Percentiles rank a stretch among this genome's conserved stretches.
phyloP scores from a whole-genome alignment of 2,797 vertebrate genomes.

The Potorous gilbertii region DNA sequence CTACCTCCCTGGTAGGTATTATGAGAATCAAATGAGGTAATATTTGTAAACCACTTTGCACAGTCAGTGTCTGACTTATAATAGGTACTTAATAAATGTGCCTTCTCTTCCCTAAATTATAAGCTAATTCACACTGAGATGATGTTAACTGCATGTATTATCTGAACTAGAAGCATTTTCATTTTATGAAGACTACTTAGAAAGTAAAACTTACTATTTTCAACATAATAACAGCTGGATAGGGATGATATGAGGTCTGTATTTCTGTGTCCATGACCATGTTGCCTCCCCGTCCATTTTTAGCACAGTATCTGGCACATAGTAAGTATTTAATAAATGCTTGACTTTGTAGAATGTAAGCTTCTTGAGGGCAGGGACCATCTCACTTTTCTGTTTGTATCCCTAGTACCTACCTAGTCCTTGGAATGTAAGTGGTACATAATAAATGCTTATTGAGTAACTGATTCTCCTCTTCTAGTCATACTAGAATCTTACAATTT shows the following conservation, averaged over 20 bases:
- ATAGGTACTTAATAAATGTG: neutral
- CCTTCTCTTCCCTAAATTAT: neutral
- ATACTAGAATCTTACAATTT: conserved; percentile 3
- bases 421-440: neutral
- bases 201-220: neutral
- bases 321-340: neutral
- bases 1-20: neutral
- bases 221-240: neutral
- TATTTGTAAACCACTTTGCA: neutral
- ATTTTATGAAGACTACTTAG: neutral
- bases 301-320: neutral
- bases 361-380: neutral
- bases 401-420: neutral
- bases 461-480: conserved; percentile 31
- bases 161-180: neutral
- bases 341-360: neutral
- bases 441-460: neutral
- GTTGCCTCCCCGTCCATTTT: conserved; percentile 16
- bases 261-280: neutral
- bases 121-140: neutral
- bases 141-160: neutral
- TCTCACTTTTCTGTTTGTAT: neutral
- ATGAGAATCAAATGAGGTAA: neutral
- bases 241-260: neutral
- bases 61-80: neutral